Evolutionary conservation across 2,797 vertebrate genomes (phyloP).

Genomic region (Microcaecilia unicolor): DNA sequence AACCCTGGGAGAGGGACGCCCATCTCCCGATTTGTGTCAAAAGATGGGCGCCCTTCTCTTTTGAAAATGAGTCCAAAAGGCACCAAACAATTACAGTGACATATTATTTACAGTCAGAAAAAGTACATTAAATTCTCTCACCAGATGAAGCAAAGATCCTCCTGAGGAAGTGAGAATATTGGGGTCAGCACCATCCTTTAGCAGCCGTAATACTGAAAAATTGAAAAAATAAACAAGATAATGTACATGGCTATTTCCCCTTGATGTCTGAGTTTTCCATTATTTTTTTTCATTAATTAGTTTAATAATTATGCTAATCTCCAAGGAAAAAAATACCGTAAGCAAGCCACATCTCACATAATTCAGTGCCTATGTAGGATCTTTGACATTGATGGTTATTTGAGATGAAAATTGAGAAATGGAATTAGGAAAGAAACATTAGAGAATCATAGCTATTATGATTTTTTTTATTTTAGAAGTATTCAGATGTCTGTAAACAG

Average conservation of each 20-base stretch:
- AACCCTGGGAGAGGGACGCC: too few relatives aligned
- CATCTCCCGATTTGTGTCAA: too few relatives aligned
- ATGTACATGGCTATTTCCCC: too few relatives aligned
- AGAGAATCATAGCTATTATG: too few relatives aligned
- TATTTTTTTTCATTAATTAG: not conserved
- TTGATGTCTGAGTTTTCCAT: not conserved
- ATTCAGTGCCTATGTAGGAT: constrained; percentile 9
- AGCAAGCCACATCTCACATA: not conserved
- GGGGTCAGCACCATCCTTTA: constrained; percentile 80
- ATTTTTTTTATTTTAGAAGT: too few relatives aligned
- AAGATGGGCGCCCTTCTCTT: too few relatives aligned
- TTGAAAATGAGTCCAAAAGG: too few relatives aligned
- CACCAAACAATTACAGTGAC: too few relatives aligned
- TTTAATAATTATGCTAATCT: constrained; percentile 3
- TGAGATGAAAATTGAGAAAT: not conserved
- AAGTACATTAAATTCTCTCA: constrained; percentile 49
- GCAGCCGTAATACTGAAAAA: constrained; percentile 73
- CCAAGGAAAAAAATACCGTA: not conserved
- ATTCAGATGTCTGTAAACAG: too few relatives aligned
- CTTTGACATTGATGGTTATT: constrained; percentile 7
- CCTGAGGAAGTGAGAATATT: constrained; percentile 66
- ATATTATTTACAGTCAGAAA: too few relatives aligned
- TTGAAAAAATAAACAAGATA: constrained; percentile 29
- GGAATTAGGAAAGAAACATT: too few relatives aligned
- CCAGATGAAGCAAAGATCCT: constrained; percentile 86